Conservation (phyloP, 2,797 vertebrate species). For the Zonotrichia albicollis region DNA sequence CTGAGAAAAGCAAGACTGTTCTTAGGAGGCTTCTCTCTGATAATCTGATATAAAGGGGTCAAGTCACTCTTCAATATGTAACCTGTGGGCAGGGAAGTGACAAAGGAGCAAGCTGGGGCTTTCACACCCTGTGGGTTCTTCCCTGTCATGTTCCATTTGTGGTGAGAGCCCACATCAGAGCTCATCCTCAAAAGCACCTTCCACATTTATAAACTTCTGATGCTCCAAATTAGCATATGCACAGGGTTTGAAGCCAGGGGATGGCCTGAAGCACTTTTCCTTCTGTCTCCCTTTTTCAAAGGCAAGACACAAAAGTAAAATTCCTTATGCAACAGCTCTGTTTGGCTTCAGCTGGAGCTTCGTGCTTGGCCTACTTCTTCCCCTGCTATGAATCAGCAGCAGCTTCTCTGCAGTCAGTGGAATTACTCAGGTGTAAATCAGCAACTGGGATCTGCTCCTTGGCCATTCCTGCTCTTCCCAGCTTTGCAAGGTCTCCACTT, state of each 20-base stretch:
- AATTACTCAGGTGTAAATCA: neutral
- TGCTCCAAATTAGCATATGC: neutral
- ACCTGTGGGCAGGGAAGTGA: neutral
- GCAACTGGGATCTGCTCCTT: neutral
- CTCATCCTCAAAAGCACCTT: slow-evolving; percentile 33
- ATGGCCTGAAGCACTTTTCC: slow-evolving; percentile 13
- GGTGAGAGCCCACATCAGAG: neutral
- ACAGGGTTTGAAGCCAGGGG: neutral
- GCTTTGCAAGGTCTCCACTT: neutral
- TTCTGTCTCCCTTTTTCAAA: slow-evolving; percentile 11
- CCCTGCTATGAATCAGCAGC: slow-evolving; percentile 3
- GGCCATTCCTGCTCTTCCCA: neutral
- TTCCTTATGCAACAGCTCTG: neutral
- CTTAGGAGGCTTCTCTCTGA: neutral
- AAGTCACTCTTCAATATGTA: neutral
- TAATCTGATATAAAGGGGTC: neutral
- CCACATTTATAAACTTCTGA: neutral
- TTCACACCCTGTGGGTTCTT: neutral
- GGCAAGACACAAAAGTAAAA: neutral
- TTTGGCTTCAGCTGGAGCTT: neutral
- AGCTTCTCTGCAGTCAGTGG: neutral
- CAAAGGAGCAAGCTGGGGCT: neutral
- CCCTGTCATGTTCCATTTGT: neutral
- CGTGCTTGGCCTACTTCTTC: neutral
- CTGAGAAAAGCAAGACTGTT: neutral